Evolutionary conservation across 2,888 invertebrate species (phyloP), one percentile per base, ranked within the genome.

Genomic region (Scaptomyza polygonia): DNA sequence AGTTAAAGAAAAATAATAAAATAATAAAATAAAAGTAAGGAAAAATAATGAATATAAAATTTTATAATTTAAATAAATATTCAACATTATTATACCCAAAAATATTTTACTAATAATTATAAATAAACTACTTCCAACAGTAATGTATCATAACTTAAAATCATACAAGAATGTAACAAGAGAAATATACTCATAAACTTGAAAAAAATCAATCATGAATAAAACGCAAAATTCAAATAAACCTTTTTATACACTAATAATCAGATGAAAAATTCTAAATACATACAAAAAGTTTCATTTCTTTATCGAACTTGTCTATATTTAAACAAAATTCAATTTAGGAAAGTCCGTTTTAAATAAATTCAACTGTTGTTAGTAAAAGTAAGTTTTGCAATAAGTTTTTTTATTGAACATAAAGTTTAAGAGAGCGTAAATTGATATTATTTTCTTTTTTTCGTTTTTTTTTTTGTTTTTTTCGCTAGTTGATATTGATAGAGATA

Each of bases 351-450:
- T 14, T 9, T 44, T 27, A 44, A 27, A 44, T 25, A 27, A 27
- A n/a, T 27, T 44, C 32, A n/a, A 32, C n/a, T 32, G 18, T 21
- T 18, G 30, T 39, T 9, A 3, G 12, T 21, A 5, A 48, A 48
- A 29, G 30, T 49, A 49, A 25, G 49, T 49, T 59, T 72, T 57
- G 49, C 43, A 54, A 58, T 73, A 52, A 49, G 47, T 39, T 36
- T 34, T 68, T 72, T 83, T 83, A 83, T 83, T 83, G 63, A 87
- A 85, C 82, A 77, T 78, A 81, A 75, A 64, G 39, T 67, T 49
- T 36, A 49, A 72, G 45, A 77, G 65, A 39, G 56, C 47, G 40
- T 66, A 56, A 11, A 56, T 66, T 55, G 44, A n/a, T 61, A 49
- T 9, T 16, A 16, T 36, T 25, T 7, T 21, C 21, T 21, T 21